Percentiles rank a stretch among this genome's conserved stretches.
Conservation (phyloP, 2,888 invertebrate species). For the Agriopis marginaria region DNA sequence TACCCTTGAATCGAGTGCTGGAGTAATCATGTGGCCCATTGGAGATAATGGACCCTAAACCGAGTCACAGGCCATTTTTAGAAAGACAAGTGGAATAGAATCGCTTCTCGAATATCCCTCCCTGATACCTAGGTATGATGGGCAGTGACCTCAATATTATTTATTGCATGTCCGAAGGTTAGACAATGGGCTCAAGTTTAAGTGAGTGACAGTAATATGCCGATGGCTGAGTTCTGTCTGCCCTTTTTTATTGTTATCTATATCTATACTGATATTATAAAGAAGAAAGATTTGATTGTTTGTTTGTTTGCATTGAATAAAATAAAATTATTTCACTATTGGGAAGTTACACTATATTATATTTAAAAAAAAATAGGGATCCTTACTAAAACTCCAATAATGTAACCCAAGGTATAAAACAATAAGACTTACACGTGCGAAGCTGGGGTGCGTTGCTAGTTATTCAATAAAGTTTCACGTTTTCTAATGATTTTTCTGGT, state of each 20-base stretch:
- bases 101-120: slow-evolving; percentile 48
- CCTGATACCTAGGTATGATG: slow-evolving; percentile 18
- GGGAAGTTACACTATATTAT: too few species aligned
- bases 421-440: too few species aligned
- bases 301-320: too few species aligned
- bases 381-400: too few species aligned
- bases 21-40: slow-evolving; percentile 28
- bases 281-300: too few species aligned
- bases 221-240: neutral
- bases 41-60: slow-evolving; percentile 37
- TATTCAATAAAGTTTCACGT: neutral
- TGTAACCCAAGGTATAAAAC: too few species aligned
- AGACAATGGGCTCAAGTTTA: slow-evolving; percentile 32
- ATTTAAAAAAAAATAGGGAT: too few species aligned
- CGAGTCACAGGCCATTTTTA: slow-evolving; percentile 41
- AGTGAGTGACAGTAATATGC: slow-evolving; percentile 7
- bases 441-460: too few species aligned
- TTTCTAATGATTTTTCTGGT: neutral
- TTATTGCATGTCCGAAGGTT: slow-evolving; percentile 28
- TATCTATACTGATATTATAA: too few species aligned
- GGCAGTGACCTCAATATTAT: slow-evolving; percentile 30
- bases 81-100: slow-evolving; percentile 43
- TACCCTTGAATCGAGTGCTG: slow-evolving; percentile 53
- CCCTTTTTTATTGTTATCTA: neutral
- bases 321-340: too few species aligned